Evolutionary conservation across 64 coral and sea anemone species (phyloP).

Genomic region (Actinia tenebrosa): DNA sequence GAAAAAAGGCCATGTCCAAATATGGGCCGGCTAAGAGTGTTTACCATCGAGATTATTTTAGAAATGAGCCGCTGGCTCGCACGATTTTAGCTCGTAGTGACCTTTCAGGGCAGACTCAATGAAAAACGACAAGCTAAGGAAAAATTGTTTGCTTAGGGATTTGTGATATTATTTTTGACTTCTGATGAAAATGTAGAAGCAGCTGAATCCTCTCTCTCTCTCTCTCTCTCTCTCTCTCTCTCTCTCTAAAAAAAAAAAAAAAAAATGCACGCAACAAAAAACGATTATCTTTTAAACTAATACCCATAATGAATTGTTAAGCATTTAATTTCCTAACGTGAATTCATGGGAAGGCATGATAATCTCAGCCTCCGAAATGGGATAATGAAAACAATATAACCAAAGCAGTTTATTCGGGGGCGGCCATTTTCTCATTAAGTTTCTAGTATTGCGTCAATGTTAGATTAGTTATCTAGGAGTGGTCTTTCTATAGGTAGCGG

Average conservation of each 20-base stretch:
- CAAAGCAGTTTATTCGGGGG: neutral
- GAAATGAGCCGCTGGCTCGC: conserved; percentile 5
- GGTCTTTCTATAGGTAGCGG: neutral
- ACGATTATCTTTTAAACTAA: neutral
- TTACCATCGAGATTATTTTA: conserved; percentile 7
- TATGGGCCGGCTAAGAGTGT: neutral
- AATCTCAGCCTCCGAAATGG: neutral
- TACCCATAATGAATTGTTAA: neutral
- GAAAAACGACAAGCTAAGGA: neutral
- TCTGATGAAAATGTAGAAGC: neutral
- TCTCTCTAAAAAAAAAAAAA: no score
- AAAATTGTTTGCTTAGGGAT: neutral
- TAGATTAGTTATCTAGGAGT: neutral
- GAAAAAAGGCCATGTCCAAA: neutral
- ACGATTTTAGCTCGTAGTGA: neutral
- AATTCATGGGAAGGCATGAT: neutral
- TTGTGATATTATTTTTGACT: neutral
- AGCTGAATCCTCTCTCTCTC: neutral
- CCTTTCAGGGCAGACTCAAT: neutral
- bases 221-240: no score
- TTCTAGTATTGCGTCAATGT: neutral
- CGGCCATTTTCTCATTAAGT: neutral
- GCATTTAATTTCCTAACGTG: neutral
- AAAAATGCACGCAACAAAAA: no score
- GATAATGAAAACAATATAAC: neutral